Evolutionary conservation across 2,113 vertebrate species (phyloP).

Genomic region (Pachyramphus minor): DNA sequence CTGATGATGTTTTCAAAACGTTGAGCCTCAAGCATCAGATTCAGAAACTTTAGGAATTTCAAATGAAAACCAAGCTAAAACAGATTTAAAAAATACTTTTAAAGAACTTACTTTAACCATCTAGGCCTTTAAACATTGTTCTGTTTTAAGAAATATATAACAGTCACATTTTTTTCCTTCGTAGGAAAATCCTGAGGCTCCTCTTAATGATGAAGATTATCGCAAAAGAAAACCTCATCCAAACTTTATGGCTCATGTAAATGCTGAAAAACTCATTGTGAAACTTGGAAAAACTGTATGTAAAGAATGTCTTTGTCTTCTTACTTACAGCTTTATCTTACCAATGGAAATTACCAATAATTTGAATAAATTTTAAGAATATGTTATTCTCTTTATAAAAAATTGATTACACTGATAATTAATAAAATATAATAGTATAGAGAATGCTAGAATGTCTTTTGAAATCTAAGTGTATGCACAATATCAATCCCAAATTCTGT

Average conservation of each 20-base stretch:
- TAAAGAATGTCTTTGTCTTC: neutral
- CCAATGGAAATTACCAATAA: neutral
- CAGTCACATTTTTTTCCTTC: neutral
- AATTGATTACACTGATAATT: neutral
- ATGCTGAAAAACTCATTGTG: conserved; percentile 83
- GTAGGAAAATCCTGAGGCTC: conserved; percentile 79
- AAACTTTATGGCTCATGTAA: conserved; percentile 80
- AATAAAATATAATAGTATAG: neutral
- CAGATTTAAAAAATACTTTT: neutral
- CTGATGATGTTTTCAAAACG: neutral
- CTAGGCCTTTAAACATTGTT: neutral
- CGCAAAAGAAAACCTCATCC: conserved; percentile 83
- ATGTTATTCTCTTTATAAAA: neutral
- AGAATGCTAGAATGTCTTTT: neutral
- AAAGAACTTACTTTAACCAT: neutral
- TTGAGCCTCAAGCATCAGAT: neutral
- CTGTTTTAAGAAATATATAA: neutral
- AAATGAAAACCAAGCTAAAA: neutral
- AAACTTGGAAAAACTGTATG: conserved; percentile 89
- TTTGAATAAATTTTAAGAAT: neutral
- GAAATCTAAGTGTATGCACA: neutral
- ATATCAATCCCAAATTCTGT: neutral
- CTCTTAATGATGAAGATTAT: conserved; percentile 86
- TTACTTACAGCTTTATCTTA: neutral
- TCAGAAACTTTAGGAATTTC: neutral